phyloP scores from a whole-genome alignment of 2,113 vertebrate species.

The Hemibagrus wyckioides region DNA sequence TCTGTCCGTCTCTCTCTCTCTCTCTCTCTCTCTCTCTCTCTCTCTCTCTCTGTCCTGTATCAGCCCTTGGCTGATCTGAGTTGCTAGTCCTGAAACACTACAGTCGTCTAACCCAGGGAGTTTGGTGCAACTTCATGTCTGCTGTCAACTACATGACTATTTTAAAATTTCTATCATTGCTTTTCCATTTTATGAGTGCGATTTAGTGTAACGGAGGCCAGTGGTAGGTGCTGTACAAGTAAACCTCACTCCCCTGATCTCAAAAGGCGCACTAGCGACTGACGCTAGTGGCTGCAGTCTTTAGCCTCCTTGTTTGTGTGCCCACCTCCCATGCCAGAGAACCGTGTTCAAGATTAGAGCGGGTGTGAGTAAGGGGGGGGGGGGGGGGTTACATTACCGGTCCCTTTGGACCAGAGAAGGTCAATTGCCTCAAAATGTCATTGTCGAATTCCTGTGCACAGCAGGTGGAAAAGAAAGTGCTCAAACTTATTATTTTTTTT shows the following conservation, averaged over 20 bases:
- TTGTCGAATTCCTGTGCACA: background rate
- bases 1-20: background rate
- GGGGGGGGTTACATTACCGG: too few species aligned
- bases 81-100: background rate
- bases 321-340: too few species aligned
- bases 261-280: too few species aligned
- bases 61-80: slow-evolving; percentile 26
- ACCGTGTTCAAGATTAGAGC: too few species aligned
- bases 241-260: too few species aligned
- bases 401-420: background rate
- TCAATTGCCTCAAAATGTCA: slow-evolving; percentile 29
- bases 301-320: too few species aligned
- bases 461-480: background rate
- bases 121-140: background rate
- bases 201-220: too few species aligned
- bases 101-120: background rate
- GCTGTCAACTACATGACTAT: background rate
- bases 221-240: too few species aligned
- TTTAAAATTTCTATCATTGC: background rate
- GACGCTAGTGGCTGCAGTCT: too few species aligned
- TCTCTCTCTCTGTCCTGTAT: slow-evolving; percentile 20
- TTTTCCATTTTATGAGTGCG: background rate
- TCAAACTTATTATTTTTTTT: background rate
- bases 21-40: background rate
- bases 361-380: too few species aligned